phyloP scores from a whole-genome alignment of 2,888 invertebrate genomes.

The Ceratothoa steindachneri region DNA sequence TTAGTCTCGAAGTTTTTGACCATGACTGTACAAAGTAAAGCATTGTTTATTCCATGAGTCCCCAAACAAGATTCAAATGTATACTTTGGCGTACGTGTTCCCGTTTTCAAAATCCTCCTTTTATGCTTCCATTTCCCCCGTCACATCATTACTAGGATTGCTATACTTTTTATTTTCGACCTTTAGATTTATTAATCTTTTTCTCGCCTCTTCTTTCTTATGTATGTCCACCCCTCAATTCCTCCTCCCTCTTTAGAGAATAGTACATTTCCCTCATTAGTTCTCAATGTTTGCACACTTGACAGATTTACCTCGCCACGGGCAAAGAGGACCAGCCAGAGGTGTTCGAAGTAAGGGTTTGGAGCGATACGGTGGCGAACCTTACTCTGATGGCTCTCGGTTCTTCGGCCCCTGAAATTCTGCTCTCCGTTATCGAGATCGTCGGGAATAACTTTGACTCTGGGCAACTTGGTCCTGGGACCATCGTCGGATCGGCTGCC shows the following conservation, averaged over 20 bases:
- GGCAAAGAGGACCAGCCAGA: constrained; percentile 53
- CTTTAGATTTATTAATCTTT: too few species aligned
- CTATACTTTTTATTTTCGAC: too few species aligned
- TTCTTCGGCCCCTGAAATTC: constrained; percentile 96
- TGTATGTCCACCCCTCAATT: not conserved
- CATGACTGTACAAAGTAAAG: too few species aligned
- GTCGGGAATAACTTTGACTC: constrained; percentile 52
- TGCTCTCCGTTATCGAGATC: constrained; percentile 90
- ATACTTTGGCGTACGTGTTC: too few species aligned
- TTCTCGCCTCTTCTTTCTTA: not conserved
- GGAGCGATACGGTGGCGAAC: constrained; percentile 99
- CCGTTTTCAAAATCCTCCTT: not conserved
- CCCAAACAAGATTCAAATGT: too few species aligned
- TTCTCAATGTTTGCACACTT: too few species aligned
- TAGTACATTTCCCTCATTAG: too few species aligned
- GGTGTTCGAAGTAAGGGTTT: constrained; percentile 66
- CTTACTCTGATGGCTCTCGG: constrained; percentile 97
- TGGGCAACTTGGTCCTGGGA: constrained; percentile 59
- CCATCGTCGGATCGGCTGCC: constrained; percentile 61
- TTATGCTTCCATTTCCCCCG: not conserved
- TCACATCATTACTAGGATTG: too few species aligned
- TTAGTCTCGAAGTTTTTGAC: too few species aligned
- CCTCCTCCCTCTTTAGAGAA: not conserved
- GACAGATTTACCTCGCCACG: constrained; percentile 48
- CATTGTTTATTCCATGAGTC: too few species aligned